These are phyloP conservation scores for Acanthopagrus latus DNA, from an alignment of 2,797 vertebrate genomes.

Conservation along the genomic window DNA sequence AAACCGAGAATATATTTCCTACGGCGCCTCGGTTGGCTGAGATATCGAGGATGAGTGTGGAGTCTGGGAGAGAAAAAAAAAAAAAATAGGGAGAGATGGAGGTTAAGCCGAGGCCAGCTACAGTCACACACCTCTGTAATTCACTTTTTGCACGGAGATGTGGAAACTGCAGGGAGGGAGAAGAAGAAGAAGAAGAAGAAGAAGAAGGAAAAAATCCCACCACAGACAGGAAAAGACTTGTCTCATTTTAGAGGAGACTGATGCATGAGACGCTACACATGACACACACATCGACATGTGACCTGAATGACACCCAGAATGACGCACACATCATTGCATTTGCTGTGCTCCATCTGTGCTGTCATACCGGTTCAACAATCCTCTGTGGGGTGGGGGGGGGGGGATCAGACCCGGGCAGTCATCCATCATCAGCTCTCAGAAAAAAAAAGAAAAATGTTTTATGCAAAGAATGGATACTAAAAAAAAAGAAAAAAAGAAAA, in stretches of 20 bases:
- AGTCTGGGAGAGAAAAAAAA: neutral
- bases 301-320: constrained; percentile 39
- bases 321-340: constrained; percentile 54
- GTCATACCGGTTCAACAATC: constrained; percentile 36
- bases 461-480: constrained; percentile 43
- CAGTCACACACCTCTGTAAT: constrained; percentile 41
- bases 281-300: constrained; percentile 48
- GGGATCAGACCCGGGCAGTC: constrained; percentile 25
- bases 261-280: constrained; percentile 25
- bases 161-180: neutral
- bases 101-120: constrained; percentile 32
- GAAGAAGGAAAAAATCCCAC: neutral
- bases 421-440: constrained; percentile 46
- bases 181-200: too few relatives aligned
- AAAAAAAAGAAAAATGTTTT: constrained; percentile 29
- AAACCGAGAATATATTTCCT: constrained; percentile 50
- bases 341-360: constrained; percentile 51
- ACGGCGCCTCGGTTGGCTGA: neutral
- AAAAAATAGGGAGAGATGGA: constrained; percentile 23
- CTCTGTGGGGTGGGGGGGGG: neutral
- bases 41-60: constrained; percentile 18
- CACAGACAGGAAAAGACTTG: constrained; percentile 26
- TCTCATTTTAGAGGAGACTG: constrained; percentile 25
- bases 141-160: constrained; percentile 33
- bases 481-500: constrained; percentile 11